A percentile compares a stretch with the other conserved stretches of the same genome.
These are phyloP conservation scores for Subacronicta megacephala DNA, from an alignment of 2,888 invertebrate species.

Conservation along the genomic window DNA sequence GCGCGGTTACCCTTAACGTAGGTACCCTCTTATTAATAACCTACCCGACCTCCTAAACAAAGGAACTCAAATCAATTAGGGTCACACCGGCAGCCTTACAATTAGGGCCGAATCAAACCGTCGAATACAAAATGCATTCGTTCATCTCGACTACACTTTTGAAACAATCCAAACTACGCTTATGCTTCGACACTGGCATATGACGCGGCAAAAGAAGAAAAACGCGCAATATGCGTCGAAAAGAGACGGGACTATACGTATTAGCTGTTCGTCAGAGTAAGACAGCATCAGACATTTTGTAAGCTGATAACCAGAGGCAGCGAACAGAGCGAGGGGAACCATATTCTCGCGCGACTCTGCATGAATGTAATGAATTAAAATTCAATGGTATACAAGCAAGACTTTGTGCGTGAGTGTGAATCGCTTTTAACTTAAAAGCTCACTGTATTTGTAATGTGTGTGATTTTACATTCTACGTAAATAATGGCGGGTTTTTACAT, in stretches of 20 bases:
- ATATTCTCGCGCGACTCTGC: slow-evolving; percentile 87
- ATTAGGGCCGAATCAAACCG: slow-evolving; percentile 56
- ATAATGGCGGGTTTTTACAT: slow-evolving; percentile 30
- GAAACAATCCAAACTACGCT: slow-evolving; percentile 76
- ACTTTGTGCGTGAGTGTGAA: slow-evolving; percentile 76
- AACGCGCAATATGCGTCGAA: slow-evolving; percentile 87
- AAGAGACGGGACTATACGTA: slow-evolving; percentile 79
- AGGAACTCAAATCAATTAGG: slow-evolving; percentile 84
- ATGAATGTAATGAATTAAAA: slow-evolving; percentile 89
- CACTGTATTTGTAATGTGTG: slow-evolving; percentile 46
- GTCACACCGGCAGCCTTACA: slow-evolving; percentile 65
- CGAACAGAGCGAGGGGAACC: slow-evolving; percentile 87
- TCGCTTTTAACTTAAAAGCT: slow-evolving; percentile 74
- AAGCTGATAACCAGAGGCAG: slow-evolving; percentile 89
- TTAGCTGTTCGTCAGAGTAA: slow-evolving; percentile 76
- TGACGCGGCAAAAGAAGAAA: slow-evolving; percentile 89
- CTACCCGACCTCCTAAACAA: slow-evolving; percentile 83
- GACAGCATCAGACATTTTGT: slow-evolving; percentile 86
- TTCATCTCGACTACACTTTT: slow-evolving; percentile 68
- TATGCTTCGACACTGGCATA: slow-evolving; percentile 82
- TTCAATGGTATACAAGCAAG: slow-evolving; percentile 80
- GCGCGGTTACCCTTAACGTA: slow-evolving; percentile 80
- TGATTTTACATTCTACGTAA: slow-evolving; percentile 41
- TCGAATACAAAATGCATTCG: slow-evolving; percentile 64
- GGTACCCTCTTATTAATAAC: slow-evolving; percentile 80